Percentiles rank a stretch among this genome's conserved stretches.
Conservation (phyloP, 2,113 vertebrate genomes). For the Bos taurus region ARS-UCD2.0 NC_037349.1:39540501-39541000, state of each 20-base stretch:
- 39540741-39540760: not conserved
- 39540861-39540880: not conserved
- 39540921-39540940: not conserved
- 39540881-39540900: not conserved
- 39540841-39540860: not conserved
- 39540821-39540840: not conserved
- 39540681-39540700: not conserved
- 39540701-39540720: not conserved
- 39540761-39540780: not conserved
- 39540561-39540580: not conserved
- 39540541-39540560: not conserved
- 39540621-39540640: not conserved
- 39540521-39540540: rapidly evolving
- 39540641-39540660: not conserved
- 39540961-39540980: not conserved
- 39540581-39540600: not conserved
- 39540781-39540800: not conserved
- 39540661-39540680: not conserved
- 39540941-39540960: not conserved
- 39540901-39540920: not conserved
- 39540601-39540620: not conserved
- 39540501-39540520: not conserved
- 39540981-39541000: not conserved
- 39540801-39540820: not conserved
- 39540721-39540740: not conserved